Evolutionary conservation across 1,140 invertebrate genomes (phyloP).

Genomic region (Pinna nobilis): DNA sequence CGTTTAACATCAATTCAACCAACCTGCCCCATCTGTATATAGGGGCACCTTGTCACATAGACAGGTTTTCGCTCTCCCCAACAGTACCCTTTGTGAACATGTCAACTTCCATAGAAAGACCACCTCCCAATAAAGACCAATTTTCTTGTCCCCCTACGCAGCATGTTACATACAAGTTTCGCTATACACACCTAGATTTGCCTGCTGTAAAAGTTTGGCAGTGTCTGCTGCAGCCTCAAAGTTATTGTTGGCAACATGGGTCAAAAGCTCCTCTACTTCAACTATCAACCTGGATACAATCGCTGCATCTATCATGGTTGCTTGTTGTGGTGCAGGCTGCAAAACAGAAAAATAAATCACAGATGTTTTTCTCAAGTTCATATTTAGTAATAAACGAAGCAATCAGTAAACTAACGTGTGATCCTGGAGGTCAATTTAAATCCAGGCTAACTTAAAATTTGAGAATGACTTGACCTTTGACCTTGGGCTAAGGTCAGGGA

Average conservation of each 20-base stretch:
- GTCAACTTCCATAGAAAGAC: no score
- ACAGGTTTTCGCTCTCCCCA: no score
- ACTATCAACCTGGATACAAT: slow-evolving; percentile 47
- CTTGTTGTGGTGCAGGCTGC: neutral
- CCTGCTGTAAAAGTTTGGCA: slow-evolving; percentile 37
- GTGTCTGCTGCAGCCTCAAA: slow-evolving; percentile 45
- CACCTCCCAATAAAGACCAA: no score
- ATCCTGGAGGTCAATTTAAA: neutral
- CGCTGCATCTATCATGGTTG: slow-evolving; percentile 39
- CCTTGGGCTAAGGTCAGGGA: no score
- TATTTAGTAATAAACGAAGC: neutral
- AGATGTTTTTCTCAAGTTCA: neutral
- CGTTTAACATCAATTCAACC: no score
- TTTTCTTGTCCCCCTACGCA: no score
- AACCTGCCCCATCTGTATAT: no score
- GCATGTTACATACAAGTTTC: neutral
- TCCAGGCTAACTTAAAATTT: neutral
- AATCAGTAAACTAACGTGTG: neutral
- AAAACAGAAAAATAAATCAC: neutral
- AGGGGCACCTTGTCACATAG: no score
- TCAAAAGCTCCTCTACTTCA: slow-evolving; percentile 52
- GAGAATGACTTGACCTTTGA: no score
- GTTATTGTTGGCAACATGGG: slow-evolving; percentile 51
- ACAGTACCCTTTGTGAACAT: no score
- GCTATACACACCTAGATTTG: slow-evolving; percentile 23